phyloP scores from a whole-genome alignment of 1,140 invertebrate species.

The Anadara kagoshimensis region DNA sequence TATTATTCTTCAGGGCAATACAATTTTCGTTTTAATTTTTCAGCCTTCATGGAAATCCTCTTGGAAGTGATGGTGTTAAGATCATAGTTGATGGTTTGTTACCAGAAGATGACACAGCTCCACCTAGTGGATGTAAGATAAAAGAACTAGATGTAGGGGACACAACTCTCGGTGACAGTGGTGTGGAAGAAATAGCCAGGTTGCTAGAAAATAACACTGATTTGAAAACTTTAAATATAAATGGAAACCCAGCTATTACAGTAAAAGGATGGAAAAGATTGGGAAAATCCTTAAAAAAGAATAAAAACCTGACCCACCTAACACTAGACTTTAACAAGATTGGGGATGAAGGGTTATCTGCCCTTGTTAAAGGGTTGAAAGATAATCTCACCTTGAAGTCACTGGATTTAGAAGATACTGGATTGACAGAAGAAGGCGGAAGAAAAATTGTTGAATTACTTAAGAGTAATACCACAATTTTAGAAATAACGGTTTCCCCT shows the following conservation, averaged over 20 bases:
- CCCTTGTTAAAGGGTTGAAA: conserved; percentile 42
- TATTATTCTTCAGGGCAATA: neutral
- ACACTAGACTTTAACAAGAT: conserved; percentile 54
- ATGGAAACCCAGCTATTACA: conserved; percentile 44
- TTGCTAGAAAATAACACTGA: conserved; percentile 43
- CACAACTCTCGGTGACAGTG: conserved; percentile 39
- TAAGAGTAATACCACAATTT: conserved; percentile 54
- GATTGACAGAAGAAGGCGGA: conserved; percentile 51
- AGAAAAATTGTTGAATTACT: conserved; percentile 49
- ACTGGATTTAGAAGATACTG: conserved; percentile 53
- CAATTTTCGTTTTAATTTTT: conserved; percentile 3
- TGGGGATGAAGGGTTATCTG: conserved; percentile 51
- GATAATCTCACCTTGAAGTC: conserved; percentile 48
- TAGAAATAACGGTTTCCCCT: conserved; percentile 56
- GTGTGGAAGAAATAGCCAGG: conserved; percentile 31
- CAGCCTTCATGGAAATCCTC: conserved; percentile 49
- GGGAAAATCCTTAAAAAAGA: conserved; percentile 52
- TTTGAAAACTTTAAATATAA: conserved; percentile 55
- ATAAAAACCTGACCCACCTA: conserved; percentile 46
- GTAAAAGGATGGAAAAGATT: conserved; percentile 51
- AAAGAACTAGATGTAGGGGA: conserved; percentile 51
- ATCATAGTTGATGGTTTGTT: conserved; percentile 40
- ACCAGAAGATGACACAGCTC: neutral
- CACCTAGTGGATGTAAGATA: conserved; percentile 30
- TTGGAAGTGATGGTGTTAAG: conserved; percentile 50